phyloP scores from a whole-genome alignment of 2,113 vertebrate species.

The Condylura cristata region DNA sequence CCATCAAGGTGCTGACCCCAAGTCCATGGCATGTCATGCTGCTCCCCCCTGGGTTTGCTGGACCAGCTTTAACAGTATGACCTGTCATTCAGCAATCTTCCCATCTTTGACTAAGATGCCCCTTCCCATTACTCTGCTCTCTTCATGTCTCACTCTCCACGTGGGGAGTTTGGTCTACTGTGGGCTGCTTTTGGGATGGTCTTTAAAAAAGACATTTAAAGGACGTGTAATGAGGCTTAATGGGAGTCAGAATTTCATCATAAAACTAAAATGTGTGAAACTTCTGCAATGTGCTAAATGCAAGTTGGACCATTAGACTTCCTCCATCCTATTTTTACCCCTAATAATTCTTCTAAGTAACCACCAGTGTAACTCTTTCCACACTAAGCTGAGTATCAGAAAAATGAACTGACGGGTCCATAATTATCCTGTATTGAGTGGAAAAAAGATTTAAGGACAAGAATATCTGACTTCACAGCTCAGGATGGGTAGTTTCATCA shows the following conservation, averaged over 20 bases:
- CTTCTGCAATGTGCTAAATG: neutral
- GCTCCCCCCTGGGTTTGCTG: neutral
- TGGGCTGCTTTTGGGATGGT: neutral
- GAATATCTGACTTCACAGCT: neutral
- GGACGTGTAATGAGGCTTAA: neutral
- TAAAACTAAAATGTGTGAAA: neutral
- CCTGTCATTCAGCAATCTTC: neutral
- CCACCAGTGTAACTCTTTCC: neutral
- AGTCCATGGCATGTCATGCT: too few species aligned
- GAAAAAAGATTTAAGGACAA: neutral
- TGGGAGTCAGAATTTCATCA: neutral
- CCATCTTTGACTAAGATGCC: neutral
- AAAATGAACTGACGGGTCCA: neutral
- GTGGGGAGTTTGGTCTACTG: neutral
- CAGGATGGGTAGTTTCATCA: neutral
- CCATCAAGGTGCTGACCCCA: fast-evolving
- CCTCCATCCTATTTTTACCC: neutral
- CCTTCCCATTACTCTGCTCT: neutral
- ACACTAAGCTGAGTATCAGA: neutral
- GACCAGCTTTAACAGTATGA: neutral
- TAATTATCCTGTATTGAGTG: neutral
- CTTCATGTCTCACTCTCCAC: neutral
- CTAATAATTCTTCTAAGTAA: neutral
- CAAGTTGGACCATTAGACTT: neutral
- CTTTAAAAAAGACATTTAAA: neutral